These are phyloP conservation scores for Nasonovia ribisnigri DNA, from an alignment of 2,888 invertebrate species.

Conservation along the genomic window DNA sequence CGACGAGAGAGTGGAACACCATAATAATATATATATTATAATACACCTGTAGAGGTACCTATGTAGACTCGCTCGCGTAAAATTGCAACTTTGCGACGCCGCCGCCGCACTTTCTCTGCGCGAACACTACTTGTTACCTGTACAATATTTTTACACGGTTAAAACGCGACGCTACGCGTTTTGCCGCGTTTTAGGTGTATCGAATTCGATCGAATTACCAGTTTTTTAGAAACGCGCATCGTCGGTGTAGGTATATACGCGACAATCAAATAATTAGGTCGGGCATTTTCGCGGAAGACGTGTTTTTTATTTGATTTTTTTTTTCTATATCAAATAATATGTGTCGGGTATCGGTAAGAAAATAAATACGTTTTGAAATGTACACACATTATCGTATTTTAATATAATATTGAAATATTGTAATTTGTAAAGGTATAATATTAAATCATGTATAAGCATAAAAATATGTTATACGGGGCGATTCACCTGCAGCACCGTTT, in stretches of 20 bases:
- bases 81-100: constrained; percentile 26
- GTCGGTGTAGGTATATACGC: not conserved
- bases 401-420: not conserved
- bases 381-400: no score
- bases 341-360: not conserved
- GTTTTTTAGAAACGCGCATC: constrained; percentile 35
- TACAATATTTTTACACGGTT: no score
- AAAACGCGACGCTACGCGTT: not conserved
- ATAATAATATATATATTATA: no score
- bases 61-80: not conserved
- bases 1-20: constrained; percentile 1
- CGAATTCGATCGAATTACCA: constrained; percentile 44
- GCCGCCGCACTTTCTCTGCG: constrained; percentile 17
- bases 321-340: not conserved
- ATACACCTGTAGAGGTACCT: no score
- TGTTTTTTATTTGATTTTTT: constrained; percentile 11
- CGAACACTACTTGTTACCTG: no score
- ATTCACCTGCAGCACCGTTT: no score
- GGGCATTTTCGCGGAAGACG: not conserved
- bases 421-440: not conserved
- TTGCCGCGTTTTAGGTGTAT: constrained; percentile 17
- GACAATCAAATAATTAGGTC: constrained; percentile 44
- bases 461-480: no score
- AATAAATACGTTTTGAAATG: not conserved
- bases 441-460: no score